Base-by-base conservation (phyloP, 2,888 invertebrate species). In the Amphipoea oculea region DNA sequence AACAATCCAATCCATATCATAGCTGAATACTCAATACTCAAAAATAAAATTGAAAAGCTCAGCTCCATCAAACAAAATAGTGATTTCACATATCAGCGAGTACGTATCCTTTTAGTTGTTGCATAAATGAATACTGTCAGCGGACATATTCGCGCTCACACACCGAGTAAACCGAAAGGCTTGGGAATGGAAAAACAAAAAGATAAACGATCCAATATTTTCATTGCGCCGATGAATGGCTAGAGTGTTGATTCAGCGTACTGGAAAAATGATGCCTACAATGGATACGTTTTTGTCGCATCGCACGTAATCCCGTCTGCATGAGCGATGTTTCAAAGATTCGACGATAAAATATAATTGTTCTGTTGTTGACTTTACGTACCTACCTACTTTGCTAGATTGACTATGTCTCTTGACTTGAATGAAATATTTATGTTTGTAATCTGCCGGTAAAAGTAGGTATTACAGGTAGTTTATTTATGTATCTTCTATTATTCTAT, bases 161-260 rank as follows among this genome's bases (percentile, higher is more conserved):
- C 87, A 87, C 87, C 87, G 86, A 92, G 92, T 92, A 92, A 93
- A 92, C 92, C 91, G 91, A 90, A 91, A 91, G 92, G 90, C 92
- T 92, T 89, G 91, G 88, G 82, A 90, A 91, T 90, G 91, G 92
- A 91, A 92, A 93, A 94, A 93, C 93, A 93, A 94, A 88, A 95
- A 95, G 94, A 96, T 95, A 95, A 95, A 95, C 93, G 93, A 91
- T 91, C 88, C 94, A 95, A 96, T 96, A 96, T 96, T 95, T 95
- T 94, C 95, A 95, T 95, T 95, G 95, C 94, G 91, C 90, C 94
- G 94, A 92, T 95, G 95, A 95, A 94, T 94, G 95, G 92, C 89
- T 89, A 91, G 90, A 88, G 91, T 95, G 95, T 96, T 95, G 94
- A 94, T 92, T 94, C 95, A 94, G 87, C 92, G 92, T 92, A 91